Percentiles rank a stretch among this genome's conserved stretches.
Conservation (phyloP, 1,140 invertebrate genomes). For the Meloidogyne chitwoodi region DNA sequence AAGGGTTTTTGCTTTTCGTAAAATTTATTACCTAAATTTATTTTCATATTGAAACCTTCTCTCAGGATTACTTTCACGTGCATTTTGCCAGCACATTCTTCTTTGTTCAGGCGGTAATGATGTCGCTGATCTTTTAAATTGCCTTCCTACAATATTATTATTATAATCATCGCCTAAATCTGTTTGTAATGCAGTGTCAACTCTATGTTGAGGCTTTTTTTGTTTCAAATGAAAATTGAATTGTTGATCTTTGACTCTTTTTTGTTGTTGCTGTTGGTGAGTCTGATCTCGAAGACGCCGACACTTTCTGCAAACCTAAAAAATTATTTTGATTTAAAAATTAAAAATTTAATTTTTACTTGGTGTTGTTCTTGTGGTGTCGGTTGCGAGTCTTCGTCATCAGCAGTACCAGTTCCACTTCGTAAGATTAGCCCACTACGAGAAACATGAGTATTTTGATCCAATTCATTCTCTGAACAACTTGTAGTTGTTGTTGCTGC, state of each 20-base stretch:
- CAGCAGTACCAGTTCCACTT: constrained; percentile 5
- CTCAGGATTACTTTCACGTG: constrained; percentile 35
- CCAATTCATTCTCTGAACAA: constrained; percentile 20
- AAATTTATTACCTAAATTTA: constrained; percentile 26
- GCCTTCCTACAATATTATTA: not conserved
- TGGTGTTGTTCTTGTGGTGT: not conserved
- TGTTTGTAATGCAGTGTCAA: not conserved
- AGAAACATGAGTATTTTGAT: not conserved
- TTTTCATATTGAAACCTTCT: constrained; percentile 40
- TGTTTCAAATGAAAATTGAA: not conserved
- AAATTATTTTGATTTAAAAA: not conserved
- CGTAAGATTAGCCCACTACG: not conserved
- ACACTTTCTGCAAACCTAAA: constrained; percentile 11
- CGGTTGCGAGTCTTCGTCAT: constrained; percentile 6
- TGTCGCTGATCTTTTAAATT: constrained; percentile 18
- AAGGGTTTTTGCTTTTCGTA: not conserved
- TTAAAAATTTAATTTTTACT: not conserved
- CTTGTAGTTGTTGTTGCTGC: constrained; percentile 17
- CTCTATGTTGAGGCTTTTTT: constrained; percentile 2
- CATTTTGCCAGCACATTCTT: constrained; percentile 41
- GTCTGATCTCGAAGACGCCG: constrained; percentile 18
- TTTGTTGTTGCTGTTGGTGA: constrained; percentile 2
- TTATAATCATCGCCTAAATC: not conserved
- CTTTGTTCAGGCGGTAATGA: not conserved
- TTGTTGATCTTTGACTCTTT: not conserved